Evolutionary conservation across 2,113 vertebrate genomes (phyloP).

Genomic region (Xenopus laevis): DNA sequence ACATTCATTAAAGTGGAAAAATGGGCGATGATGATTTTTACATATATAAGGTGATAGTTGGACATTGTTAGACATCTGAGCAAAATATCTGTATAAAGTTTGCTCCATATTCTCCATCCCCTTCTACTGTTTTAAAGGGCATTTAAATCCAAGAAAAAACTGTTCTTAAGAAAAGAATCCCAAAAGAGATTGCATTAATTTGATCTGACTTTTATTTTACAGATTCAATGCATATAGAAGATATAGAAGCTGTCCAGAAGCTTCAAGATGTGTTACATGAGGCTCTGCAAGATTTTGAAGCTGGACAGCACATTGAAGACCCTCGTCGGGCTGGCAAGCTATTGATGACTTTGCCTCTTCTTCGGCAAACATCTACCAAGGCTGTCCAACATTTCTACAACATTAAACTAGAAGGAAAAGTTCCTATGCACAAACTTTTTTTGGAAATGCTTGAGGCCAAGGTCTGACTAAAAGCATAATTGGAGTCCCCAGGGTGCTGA

Average conservation of each 20-base stretch:
- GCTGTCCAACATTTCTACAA: slow-evolving; percentile 99
- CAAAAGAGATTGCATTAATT: no score
- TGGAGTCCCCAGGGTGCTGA: slow-evolving; percentile 63
- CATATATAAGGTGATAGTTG: no score
- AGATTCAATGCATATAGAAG: slow-evolving; percentile 99
- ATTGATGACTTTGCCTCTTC: slow-evolving; percentile 95
- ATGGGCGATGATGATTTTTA: no score
- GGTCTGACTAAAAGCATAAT: slow-evolving; percentile 80
- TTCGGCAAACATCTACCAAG: slow-evolving; percentile 97
- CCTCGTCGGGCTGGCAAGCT: slow-evolving; percentile 93
- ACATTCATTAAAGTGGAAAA: no score
- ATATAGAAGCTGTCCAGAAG: slow-evolving; percentile 96
- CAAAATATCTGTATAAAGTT: no score
- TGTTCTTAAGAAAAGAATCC: no score
- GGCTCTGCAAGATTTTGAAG: slow-evolving; percentile 97
- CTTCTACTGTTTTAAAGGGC: no score
- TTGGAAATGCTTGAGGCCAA: slow-evolving; percentile 99
- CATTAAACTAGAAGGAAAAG: slow-evolving; percentile 99
- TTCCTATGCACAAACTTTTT: slow-evolving; percentile 99
- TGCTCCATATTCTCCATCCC: no score
- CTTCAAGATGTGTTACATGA: slow-evolving; percentile 96
- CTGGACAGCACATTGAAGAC: slow-evolving; percentile 91
- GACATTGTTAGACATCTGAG: no score
- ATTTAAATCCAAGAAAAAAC: no score
- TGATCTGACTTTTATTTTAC: slow-evolving; percentile 44